Percentiles rank a stretch among this genome's conserved stretches.
These are phyloP conservation scores for Bradypodion pumilum DNA, from an alignment of 2,797 vertebrate genomes.

Conservation along the genomic window DNA sequence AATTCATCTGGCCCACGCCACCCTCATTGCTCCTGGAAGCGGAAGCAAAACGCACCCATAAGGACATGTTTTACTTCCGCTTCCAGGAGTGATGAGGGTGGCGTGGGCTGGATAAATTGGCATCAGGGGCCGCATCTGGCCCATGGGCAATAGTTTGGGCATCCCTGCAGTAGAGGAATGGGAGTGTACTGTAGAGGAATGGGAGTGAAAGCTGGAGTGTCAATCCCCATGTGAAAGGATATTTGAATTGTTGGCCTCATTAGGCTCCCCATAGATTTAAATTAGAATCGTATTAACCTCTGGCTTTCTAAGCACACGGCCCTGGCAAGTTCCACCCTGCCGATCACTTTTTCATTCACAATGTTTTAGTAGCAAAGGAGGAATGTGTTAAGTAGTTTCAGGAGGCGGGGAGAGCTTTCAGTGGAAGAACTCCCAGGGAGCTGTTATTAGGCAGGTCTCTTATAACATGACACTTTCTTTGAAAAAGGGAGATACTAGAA, in stretches of 20 bases:
- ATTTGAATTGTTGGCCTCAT: slow-evolving; percentile 59
- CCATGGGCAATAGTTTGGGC: no score
- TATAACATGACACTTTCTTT: background rate
- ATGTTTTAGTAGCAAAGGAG: slow-evolving; percentile 51
- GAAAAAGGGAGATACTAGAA: slow-evolving; percentile 19
- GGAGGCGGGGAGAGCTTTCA: slow-evolving; percentile 49
- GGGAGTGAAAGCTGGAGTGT: background rate
- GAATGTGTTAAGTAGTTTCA: background rate
- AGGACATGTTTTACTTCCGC: no score
- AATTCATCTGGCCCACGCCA: no score
- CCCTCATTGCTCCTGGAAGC: no score
- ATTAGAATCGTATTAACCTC: slow-evolving; percentile 60
- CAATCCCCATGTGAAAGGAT: slow-evolving; percentile 40
- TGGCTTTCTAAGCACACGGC: slow-evolving; percentile 49
- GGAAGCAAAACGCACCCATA: no score
- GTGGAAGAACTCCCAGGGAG: slow-evolving; percentile 58
- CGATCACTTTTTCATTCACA: slow-evolving; percentile 62
- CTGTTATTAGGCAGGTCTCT: slow-evolving; percentile 46
- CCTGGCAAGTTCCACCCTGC: slow-evolving; percentile 50
- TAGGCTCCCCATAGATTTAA: slow-evolving; percentile 50
- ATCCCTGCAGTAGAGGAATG: no score
- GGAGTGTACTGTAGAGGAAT: no score
- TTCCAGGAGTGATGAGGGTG: no score
- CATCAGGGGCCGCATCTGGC: no score
- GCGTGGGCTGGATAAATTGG: no score